These are phyloP conservation scores for Sarotherodon lohbergeri DNA, from an alignment of 2,113 vertebrate genomes.

Conservation along the genomic window DNA sequence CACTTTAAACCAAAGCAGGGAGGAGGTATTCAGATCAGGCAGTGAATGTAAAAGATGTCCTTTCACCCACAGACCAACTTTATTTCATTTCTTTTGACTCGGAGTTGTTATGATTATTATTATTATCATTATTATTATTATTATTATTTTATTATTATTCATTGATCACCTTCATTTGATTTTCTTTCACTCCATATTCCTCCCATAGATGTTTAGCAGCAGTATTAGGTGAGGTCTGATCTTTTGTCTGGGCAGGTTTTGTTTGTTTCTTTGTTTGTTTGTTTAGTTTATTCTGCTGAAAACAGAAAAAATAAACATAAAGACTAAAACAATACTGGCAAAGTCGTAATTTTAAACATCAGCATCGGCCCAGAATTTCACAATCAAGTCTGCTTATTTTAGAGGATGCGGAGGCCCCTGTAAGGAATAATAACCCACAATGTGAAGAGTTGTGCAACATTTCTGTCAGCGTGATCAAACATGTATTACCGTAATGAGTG, in stretches of 20 bases:
- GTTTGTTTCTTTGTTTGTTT: not conserved
- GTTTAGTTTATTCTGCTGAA: not conserved
- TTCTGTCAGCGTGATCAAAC: not conserved
- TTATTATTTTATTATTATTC: not conserved
- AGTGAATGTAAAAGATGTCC: not conserved
- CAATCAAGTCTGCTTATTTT: not conserved
- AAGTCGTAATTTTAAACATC: not conserved
- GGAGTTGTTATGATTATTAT: fast-evolving
- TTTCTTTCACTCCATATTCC: not conserved
- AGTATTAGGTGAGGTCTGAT: not conserved
- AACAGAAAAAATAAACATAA: not conserved
- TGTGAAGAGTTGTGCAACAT: not conserved
- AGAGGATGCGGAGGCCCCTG: not conserved
- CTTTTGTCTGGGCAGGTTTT: not conserved
- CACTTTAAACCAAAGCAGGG: not conserved
- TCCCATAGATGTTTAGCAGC: fast-evolving
- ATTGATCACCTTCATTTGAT: not conserved
- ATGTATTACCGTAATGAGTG: not conserved
- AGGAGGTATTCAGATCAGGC: not conserved
- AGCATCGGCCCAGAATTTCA: not conserved
- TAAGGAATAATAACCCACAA: not conserved
- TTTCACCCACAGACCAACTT: not conserved
- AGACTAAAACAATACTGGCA: not conserved
- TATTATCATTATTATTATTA: too few species aligned
- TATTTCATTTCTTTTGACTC: not conserved